These are phyloP conservation scores for Istiophorus platypterus DNA, from an alignment of 2,113 vertebrate species.

Conservation along the genomic window DNA sequence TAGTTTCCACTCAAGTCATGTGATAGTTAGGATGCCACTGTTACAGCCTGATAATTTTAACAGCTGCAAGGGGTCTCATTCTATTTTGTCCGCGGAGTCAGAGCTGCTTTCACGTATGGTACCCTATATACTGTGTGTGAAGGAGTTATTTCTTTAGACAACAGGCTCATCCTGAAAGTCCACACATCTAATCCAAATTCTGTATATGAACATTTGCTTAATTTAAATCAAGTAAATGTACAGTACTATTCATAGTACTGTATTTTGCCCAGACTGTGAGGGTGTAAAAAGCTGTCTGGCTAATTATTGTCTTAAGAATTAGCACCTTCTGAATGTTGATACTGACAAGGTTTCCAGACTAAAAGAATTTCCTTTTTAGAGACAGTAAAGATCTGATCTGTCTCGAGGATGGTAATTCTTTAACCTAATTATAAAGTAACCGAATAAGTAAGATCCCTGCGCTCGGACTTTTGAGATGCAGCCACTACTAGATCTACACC, in stretches of 20 bases:
- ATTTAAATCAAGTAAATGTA: not conserved
- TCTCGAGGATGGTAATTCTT: not conserved
- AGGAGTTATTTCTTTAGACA: not conserved
- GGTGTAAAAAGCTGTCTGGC: not conserved
- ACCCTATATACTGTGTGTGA: not conserved
- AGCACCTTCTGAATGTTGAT: not conserved
- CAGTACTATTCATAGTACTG: not conserved
- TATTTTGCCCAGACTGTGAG: not conserved
- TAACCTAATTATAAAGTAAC: conserved; percentile 18
- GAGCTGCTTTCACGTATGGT: conserved; percentile 12
- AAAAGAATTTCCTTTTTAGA: not conserved
- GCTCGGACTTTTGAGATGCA: conserved; percentile 6
- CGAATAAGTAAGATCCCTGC: not conserved
- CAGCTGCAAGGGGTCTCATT: conserved; percentile 72
- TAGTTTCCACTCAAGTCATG: conserved; percentile 52
- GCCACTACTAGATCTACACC: not conserved
- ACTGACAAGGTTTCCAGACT: conserved; percentile 4
- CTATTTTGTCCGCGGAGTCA: conserved; percentile 28
- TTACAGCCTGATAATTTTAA: conserved; percentile 60
- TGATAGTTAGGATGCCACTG: conserved; percentile 62
- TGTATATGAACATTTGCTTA: not conserved
- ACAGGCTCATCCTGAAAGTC: not conserved
- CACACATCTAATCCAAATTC: not conserved
- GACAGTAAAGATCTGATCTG: conserved; percentile 14
- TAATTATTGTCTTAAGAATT: not conserved